Evolutionary conservation across 2,888 invertebrate species (phyloP), one percentile per base, ranked within the genome.

Genomic region (Meliscaeva auricollis): DNA sequence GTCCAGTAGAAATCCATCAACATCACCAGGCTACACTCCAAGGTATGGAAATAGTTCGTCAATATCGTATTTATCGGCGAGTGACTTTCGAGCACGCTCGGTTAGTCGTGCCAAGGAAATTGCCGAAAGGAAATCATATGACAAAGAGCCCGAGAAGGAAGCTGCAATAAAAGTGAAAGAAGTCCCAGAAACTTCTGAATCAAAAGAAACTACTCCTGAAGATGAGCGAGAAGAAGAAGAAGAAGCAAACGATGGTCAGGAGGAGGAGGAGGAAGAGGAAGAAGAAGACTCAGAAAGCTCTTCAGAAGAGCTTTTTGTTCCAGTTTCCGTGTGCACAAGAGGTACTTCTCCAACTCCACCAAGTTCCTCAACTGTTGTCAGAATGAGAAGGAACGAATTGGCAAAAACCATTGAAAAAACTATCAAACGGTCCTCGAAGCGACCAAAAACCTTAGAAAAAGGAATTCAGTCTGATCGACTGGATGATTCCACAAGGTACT

Each of bases 291-390:
- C 72, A 0, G 87, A 82, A 0, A 75, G 73, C 7, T 73, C 87
- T 15, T 89, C 87, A 6, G 79, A 87, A 30, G 91, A 91, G 72
- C 91, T 92, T 78, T 91, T 91, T 62, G 90, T 94, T 48, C 92
- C 94, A 3, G 90, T 97, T 3, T 93, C 93, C 4, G 94, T 96
- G 66, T 93, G 96, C 3, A 96, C 96, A 0, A 93, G 97, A 78
- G 95, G 95, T 32, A 97, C 97, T 0, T 97, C 97, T 17, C 97
- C 97, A 0, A 96, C 95, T 0, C 95, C 95, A 3, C 95, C 95
- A 0, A 90, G 90, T 32, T 64, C 88, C 1, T 88, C 89, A 35
- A 94, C 95, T 0, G 94, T 95, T 0, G 95, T 95, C 87, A 93
- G 96, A 87, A 94, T 94, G 26, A 94, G 95, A 88, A 93, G 96